These are phyloP conservation scores for Aromia moschata DNA, from an alignment of 2,888 invertebrate species.

Conservation along the genomic window DNA sequence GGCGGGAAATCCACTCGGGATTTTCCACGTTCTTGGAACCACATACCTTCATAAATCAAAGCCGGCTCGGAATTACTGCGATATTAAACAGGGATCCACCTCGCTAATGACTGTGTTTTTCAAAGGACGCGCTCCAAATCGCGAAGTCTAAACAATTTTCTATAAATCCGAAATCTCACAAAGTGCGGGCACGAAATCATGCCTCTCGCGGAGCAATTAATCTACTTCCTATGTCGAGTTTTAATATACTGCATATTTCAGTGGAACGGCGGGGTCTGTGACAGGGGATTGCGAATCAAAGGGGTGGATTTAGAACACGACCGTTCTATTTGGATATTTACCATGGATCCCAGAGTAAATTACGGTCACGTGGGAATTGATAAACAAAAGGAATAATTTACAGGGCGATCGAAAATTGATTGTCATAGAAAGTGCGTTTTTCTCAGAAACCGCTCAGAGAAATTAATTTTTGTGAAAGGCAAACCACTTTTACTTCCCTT, in stretches of 20 bases:
- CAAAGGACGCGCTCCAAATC: constrained; percentile 23
- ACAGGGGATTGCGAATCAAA: not conserved
- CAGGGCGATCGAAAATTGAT: no score
- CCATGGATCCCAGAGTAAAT: no score
- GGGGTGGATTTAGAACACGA: not conserved
- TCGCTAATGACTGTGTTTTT: constrained; percentile 26
- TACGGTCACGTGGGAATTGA: no score
- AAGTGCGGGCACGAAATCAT: constrained; percentile 6
- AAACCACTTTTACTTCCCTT: no score
- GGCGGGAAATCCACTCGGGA: constrained; percentile 37
- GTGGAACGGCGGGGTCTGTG: not conserved
- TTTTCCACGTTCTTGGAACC: constrained; percentile 33
- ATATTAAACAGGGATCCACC: constrained; percentile 36
- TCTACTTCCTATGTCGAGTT: constrained; percentile 12
- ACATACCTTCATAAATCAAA: constrained; percentile 42
- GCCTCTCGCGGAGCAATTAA: constrained; percentile 15
- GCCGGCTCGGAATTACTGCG: constrained; percentile 35
- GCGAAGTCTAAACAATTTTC: constrained; percentile 25
- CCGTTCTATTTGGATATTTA: no score
- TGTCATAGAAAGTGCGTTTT: no score
- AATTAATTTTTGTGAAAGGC: no score
- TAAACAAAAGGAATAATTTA: no score
- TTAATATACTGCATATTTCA: constrained; percentile 6
- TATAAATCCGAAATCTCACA: constrained; percentile 23
- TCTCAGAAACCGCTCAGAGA: no score